Conservation (phyloP, 2,888 invertebrate genomes). For the Electrophaes corylata region DNA sequence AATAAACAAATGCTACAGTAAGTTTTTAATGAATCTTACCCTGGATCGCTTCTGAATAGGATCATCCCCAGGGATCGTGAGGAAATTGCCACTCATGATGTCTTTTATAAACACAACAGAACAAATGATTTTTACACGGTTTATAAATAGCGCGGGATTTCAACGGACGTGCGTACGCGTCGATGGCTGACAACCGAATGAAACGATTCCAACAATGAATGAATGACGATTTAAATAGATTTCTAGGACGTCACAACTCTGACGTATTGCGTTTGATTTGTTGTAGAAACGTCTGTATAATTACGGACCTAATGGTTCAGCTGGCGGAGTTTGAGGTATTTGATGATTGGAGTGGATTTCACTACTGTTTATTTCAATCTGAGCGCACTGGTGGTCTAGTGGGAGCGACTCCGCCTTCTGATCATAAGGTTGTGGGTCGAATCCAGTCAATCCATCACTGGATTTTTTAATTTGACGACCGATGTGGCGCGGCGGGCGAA, state of each 20-base stretch:
- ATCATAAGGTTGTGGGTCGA: too few species aligned
- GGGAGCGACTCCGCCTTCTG: too few species aligned
- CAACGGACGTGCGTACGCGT: constrained; percentile 67
- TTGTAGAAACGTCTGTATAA: constrained; percentile 62
- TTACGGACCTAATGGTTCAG: constrained; percentile 40
- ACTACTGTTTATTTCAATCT: constrained; percentile 14
- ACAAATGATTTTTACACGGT: constrained; percentile 47
- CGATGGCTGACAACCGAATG: constrained; percentile 64
- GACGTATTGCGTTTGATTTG: constrained; percentile 64
- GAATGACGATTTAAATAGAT: constrained; percentile 78
- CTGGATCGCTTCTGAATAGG: constrained; percentile 69
- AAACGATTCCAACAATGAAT: constrained; percentile 65
- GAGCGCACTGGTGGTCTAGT: too few species aligned
- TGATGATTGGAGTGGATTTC: constrained; percentile 21
- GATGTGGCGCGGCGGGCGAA: too few species aligned
- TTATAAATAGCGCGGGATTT: constrained; percentile 50
- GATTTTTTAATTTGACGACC: too few species aligned
- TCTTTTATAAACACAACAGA: constrained; percentile 48
- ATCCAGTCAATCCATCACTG: too few species aligned
- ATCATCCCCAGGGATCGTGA: constrained; percentile 76
- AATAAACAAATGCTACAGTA: constrained; percentile 21
- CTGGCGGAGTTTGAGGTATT: constrained; percentile 31
- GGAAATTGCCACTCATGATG: constrained; percentile 78
- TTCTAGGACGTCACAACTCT: constrained; percentile 56
- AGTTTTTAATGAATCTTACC: constrained; percentile 61